Conservation (phyloP, 2,888 invertebrate genomes). For the Trissonchulus sp. region DNA sequence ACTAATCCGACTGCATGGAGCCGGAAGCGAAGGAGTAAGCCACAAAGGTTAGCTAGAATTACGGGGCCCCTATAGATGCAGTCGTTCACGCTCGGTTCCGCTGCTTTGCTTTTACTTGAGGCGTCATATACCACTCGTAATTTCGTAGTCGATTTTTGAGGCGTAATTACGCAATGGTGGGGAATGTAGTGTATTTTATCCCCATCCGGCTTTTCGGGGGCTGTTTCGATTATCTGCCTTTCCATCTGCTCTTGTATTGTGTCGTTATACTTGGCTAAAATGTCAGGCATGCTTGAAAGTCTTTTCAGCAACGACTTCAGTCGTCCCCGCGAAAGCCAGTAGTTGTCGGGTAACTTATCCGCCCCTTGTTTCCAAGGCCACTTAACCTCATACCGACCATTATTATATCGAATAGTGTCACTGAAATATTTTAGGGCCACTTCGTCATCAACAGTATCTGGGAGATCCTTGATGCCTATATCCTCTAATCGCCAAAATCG, state of each 20-base stretch:
- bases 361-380: constrained; percentile 21
- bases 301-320: constrained; percentile 1
- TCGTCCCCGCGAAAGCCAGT: constrained; percentile 13
- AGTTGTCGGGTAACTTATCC: constrained; percentile 13
- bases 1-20: constrained; percentile 31
- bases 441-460: not conserved
- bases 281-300: constrained; percentile 22
- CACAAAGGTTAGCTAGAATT: constrained; percentile 30
- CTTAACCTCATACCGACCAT: constrained; percentile 24
- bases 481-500: constrained; percentile 23
- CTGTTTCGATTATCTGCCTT: constrained; percentile 30
- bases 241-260: constrained; percentile 29
- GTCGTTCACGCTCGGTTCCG: constrained; percentile 34
- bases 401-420: constrained; percentile 3
- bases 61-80: constrained; percentile 35
- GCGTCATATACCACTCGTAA: constrained; percentile 41
- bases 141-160: constrained; percentile 38
- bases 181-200: constrained; percentile 35
- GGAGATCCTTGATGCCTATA: constrained; percentile 14
- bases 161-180: constrained; percentile 35
- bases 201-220: constrained; percentile 13
- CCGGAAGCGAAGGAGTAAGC: constrained; percentile 34
- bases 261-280: constrained; percentile 27
- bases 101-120: constrained; percentile 22
- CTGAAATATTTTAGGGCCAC: constrained; percentile 14